phyloP scores from a whole-genome alignment of 2,113 vertebrate genomes.

The Abramis brama region DNA sequence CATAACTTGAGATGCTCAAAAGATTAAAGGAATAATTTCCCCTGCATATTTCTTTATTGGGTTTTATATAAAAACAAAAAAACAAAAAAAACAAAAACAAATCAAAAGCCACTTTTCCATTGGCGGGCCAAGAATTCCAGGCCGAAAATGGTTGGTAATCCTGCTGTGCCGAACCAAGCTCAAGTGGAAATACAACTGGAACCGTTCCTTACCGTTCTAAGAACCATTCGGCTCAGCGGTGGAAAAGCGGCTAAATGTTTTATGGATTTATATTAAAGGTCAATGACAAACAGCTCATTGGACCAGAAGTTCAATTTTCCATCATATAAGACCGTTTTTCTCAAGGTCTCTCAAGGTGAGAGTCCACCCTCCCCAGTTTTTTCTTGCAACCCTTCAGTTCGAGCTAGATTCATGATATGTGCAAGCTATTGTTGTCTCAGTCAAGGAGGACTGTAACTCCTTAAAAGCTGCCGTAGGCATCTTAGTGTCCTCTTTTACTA shows the following conservation, averaged over 20 bases:
- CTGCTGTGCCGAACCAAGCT: no score
- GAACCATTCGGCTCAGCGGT: no score
- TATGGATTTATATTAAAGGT: background rate
- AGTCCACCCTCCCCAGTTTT: background rate
- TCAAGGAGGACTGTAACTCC: background rate
- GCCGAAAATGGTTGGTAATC: no score
- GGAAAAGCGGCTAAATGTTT: no score
- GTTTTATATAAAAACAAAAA: background rate
- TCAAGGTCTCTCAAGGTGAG: background rate
- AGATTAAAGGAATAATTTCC: background rate
- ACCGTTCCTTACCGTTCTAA: no score
- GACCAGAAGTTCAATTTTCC: background rate
- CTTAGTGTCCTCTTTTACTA: conserved; percentile 17
- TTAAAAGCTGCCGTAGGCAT: background rate
- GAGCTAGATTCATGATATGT: background rate
- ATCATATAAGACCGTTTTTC: background rate
- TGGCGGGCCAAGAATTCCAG: no score
- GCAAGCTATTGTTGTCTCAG: background rate
- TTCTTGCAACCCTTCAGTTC: background rate
- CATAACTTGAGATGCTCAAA: background rate
- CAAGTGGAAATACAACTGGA: no score
- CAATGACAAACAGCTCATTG: background rate
- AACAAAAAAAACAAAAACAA: background rate
- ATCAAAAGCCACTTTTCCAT: background rate
- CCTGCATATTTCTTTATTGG: background rate